Evolutionary conservation across 2,797 vertebrate genomes (phyloP).

Genomic region (Anniella stebbinsi): DNA sequence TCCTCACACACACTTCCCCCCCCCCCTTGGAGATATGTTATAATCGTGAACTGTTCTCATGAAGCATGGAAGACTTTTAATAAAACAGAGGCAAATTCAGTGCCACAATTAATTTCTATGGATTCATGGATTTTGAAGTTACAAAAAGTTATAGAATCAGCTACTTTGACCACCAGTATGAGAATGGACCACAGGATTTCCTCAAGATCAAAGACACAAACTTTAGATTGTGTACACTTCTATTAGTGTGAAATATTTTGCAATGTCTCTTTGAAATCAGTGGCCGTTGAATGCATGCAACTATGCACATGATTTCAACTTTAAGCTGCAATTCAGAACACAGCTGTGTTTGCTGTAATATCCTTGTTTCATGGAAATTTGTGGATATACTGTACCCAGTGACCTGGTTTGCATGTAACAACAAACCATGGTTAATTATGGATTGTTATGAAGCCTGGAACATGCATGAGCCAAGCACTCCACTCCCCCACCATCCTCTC

Average conservation of each 20-base stretch:
- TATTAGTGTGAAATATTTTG: not conserved
- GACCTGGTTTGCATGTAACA: not conserved
- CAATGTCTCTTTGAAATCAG: not conserved
- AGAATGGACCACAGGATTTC: not conserved
- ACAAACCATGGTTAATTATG: too few relatives aligned
- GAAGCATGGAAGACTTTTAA: constrained; percentile 64
- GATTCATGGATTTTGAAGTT: not conserved
- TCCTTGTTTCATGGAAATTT: not conserved
- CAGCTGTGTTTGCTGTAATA: not conserved
- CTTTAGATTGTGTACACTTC: not conserved
- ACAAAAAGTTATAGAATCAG: not conserved
- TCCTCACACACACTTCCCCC: constrained; percentile 31
- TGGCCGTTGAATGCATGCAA: not conserved
- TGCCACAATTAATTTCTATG: constrained; percentile 36
- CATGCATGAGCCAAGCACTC: not conserved
- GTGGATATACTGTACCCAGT: too few relatives aligned
- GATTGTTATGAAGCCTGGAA: not conserved
- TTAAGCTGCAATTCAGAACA: not conserved
- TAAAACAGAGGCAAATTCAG: constrained; percentile 65
- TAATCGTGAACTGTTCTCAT: constrained; percentile 73
- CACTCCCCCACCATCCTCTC: too few relatives aligned
- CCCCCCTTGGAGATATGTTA: constrained; percentile 79
- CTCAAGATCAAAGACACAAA: not conserved
- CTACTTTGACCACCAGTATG: not conserved
- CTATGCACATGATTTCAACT: not conserved